Evolutionary conservation across 2,113 vertebrate species (phyloP).

Genomic region (Pelusios castaneus): DNA sequence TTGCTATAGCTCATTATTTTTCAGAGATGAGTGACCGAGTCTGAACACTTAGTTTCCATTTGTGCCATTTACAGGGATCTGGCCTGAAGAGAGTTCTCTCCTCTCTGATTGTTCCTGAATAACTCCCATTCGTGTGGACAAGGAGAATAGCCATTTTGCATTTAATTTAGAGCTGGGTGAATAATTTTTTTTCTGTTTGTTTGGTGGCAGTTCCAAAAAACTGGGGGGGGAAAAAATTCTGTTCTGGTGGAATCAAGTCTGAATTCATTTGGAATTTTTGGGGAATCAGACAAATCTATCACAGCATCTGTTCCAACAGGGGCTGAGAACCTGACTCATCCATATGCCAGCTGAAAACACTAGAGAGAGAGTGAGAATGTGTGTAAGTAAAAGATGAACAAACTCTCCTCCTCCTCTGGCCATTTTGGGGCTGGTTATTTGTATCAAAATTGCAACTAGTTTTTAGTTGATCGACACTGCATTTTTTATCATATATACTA

Average conservation of each 20-base stretch:
- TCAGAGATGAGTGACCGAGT: neutral
- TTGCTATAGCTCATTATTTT: too few relatives aligned
- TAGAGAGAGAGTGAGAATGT: too few relatives aligned
- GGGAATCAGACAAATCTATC: neutral
- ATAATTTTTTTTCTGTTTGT: neutral
- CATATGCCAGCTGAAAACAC: neutral
- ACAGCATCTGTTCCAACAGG: neutral
- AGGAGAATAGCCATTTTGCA: fast-evolving
- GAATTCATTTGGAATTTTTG: neutral
- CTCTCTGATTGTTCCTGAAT: fast-evolving
- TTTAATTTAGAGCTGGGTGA: neutral
- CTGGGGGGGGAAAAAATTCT: neutral
- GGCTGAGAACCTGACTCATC: neutral
- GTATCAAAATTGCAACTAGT: neutral
- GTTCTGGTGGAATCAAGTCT: neutral
- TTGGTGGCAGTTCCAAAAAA: neutral
- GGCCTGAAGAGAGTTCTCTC: neutral
- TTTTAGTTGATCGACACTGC: too few relatives aligned
- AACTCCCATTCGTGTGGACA: neutral
- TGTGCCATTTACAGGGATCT: fast-evolving
- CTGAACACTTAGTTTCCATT: neutral
- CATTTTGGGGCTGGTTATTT: neutral
- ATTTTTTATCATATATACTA: too few relatives aligned
- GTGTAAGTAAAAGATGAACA: too few relatives aligned
- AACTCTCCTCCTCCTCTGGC: neutral